These are phyloP conservation scores for Nudaria mundana DNA, from an alignment of 2,888 invertebrate species.

Conservation along the genomic window DNA sequence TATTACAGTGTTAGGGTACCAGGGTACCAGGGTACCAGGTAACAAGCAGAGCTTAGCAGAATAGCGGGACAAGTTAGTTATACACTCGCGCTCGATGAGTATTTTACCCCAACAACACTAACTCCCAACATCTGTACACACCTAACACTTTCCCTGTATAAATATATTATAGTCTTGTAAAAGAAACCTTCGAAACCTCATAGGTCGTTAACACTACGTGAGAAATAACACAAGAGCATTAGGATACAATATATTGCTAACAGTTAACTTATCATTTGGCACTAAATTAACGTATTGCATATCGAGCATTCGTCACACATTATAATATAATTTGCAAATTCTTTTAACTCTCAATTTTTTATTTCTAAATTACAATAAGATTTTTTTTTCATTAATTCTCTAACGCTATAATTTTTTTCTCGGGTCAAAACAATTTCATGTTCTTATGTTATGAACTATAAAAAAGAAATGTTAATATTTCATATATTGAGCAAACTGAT, in stretches of 20 bases:
- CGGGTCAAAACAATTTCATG: constrained; percentile 57
- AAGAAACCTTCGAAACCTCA: constrained; percentile 78
- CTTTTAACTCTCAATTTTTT: constrained; percentile 59
- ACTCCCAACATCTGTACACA: constrained; percentile 75
- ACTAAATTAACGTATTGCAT: constrained; percentile 81
- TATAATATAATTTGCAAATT: constrained; percentile 59
- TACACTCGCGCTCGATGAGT: constrained; percentile 76
- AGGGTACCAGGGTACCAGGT: constrained; percentile 41
- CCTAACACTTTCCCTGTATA: constrained; percentile 80
- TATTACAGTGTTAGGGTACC: constrained; percentile 23
- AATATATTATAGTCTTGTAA: constrained; percentile 81
- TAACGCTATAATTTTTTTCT: constrained; percentile 65
- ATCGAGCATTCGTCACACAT: constrained; percentile 74
- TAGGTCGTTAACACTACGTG: constrained; percentile 79
- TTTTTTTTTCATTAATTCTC: constrained; percentile 47
- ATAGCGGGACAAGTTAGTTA: constrained; percentile 49
- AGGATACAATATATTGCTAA: constrained; percentile 79
- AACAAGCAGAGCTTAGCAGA: constrained; percentile 17
- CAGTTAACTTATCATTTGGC: constrained; percentile 81
- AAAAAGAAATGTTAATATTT: constrained; percentile 58
- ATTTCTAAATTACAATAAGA: constrained; percentile 64
- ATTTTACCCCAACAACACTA: constrained; percentile 77
- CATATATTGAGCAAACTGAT: constrained; percentile 68
- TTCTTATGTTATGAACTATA: constrained; percentile 47
- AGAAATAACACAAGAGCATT: constrained; percentile 78